Conservation (phyloP, 1,140 invertebrate genomes). For the Conus ventricosus region DNA sequence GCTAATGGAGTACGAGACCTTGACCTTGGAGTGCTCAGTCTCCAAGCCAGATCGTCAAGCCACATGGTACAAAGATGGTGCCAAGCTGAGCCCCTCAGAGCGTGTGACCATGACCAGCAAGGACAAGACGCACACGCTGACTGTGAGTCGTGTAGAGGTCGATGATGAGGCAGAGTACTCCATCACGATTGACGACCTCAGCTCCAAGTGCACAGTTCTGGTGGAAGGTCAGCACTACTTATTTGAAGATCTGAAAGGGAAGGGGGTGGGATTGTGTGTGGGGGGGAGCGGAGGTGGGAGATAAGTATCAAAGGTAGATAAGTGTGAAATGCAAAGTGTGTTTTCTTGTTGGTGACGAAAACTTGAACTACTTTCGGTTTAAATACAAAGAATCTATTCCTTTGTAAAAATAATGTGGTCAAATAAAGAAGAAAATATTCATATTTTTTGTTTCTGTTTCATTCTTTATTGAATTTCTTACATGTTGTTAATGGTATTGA, state of each 20-base stretch:
- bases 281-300: background rate
- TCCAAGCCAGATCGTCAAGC: constrained; percentile 86
- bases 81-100: constrained; percentile 76
- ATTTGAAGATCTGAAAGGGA: too few species aligned
- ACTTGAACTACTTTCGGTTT: too few species aligned
- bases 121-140: constrained; percentile 82
- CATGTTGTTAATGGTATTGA: too few species aligned
- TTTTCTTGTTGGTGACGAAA: too few species aligned
- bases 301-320: background rate
- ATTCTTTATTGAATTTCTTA: too few species aligned
- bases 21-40: constrained; percentile 68
- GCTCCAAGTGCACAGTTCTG: constrained; percentile 58
- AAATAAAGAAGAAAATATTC: too few species aligned
- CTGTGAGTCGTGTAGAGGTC: constrained; percentile 84
- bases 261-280: too few species aligned
- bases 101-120: constrained; percentile 95
- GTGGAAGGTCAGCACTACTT: constrained; percentile 60
- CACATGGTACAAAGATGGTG: constrained; percentile 89
- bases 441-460: too few species aligned
- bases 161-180: constrained; percentile 64
- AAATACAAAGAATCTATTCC: too few species aligned
- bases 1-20: constrained; percentile 52
- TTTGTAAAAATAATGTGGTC: too few species aligned
- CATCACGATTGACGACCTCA: constrained; percentile 60
- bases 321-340: too few species aligned